phyloP scores from a whole-genome alignment of 2,888 invertebrate species.

The Polylopha cassiicola region DNA sequence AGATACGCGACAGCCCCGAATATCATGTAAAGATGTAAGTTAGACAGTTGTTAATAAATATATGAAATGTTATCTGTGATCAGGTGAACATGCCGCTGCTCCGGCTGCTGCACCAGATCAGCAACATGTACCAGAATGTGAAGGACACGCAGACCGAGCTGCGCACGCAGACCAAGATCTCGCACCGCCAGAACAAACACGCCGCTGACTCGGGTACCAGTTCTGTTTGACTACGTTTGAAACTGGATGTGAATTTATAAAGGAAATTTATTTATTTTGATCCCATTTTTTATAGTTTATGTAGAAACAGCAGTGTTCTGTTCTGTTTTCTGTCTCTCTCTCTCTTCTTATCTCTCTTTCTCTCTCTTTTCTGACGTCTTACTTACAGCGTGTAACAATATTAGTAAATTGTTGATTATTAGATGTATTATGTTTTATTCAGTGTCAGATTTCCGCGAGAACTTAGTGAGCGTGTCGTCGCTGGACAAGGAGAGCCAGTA shows the following conservation, averaged over 20 bases:
- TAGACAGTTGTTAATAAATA: not conserved
- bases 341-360: too few species aligned
- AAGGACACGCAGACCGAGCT: slow-evolving; percentile 95
- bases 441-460: slow-evolving; percentile 81
- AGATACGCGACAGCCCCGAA: too few species aligned
- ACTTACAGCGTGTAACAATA: too few species aligned
- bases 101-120: slow-evolving; percentile 94
- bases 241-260: not conserved
- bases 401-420: too few species aligned
- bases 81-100: slow-evolving; percentile 96
- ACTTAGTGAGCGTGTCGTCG: slow-evolving; percentile 65
- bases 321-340: too few species aligned
- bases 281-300: not conserved
- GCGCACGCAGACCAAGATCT: slow-evolving; percentile 77
- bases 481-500: slow-evolving; percentile 57
- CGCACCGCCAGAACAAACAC: slow-evolving; percentile 58
- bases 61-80: slow-evolving; percentile 2
- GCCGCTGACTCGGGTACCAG: slow-evolving; percentile 54
- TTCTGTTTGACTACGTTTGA: slow-evolving; percentile 47
- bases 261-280: not conserved
- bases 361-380: too few species aligned
- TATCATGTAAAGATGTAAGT: too few species aligned
- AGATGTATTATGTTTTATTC: slow-evolving; percentile 19
- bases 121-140: slow-evolving; percentile 98
- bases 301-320: too few species aligned